phyloP scores from a whole-genome alignment of 2,888 invertebrate species.

The Meghimatium bilineatum region DNA sequence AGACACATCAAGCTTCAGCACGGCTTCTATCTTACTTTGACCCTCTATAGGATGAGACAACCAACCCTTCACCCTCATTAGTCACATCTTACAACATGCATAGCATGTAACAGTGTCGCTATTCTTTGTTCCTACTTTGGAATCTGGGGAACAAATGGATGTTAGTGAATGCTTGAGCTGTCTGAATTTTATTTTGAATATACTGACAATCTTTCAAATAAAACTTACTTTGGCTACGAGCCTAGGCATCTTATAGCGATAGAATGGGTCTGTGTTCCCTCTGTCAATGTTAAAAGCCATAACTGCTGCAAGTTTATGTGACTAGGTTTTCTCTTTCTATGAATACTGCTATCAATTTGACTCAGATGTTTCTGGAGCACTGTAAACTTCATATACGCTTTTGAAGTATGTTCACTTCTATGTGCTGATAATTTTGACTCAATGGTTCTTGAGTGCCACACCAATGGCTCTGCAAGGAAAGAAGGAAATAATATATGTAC shows the following conservation, averaged over 20 bases:
- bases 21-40: too few relatives aligned
- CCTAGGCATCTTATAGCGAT: conserved; percentile 99
- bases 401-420: conserved; percentile 66
- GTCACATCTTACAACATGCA: too few relatives aligned
- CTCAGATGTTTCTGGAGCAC: conserved; percentile 66
- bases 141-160: too few relatives aligned
- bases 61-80: too few relatives aligned
- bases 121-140: too few relatives aligned
- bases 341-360: conserved; percentile 70
- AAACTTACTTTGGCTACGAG: conserved; percentile 89
- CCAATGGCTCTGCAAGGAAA: conserved; percentile 69
- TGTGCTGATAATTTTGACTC: conserved; percentile 61
- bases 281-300: conserved; percentile 93
- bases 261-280: conserved; percentile 97
- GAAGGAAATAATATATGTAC: background rate
- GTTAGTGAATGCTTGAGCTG: too few relatives aligned
- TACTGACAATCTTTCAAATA: too few relatives aligned
- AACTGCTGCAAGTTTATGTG: conserved; percentile 61
- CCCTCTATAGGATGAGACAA: too few relatives aligned
- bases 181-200: too few relatives aligned
- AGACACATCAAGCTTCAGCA: too few relatives aligned
- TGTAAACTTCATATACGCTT: conserved; percentile 74
- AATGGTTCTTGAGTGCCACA: conserved; percentile 70
- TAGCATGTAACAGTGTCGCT: too few relatives aligned
- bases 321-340: conserved; percentile 69